phyloP scores from a whole-genome alignment of 2,888 invertebrate species.

The Gryllus longicercus region DNA sequence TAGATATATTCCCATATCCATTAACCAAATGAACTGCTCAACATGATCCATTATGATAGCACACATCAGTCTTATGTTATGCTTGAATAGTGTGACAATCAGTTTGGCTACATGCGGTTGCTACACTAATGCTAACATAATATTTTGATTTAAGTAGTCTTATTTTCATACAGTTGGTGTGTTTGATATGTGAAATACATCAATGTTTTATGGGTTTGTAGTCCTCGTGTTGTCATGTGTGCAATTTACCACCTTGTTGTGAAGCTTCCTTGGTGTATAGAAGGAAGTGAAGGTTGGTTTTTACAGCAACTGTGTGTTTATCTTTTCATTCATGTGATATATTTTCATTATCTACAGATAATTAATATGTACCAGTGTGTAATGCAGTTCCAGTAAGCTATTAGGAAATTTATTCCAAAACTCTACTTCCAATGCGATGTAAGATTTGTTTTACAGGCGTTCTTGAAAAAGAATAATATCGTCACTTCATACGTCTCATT shows the following conservation, averaged over 20 bases:
- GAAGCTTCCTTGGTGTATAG: conserved; percentile 5
- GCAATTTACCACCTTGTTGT: conserved; percentile 1
- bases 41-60: conserved; percentile 7
- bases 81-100: conserved; percentile 11
- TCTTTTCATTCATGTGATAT: neutral
- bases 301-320: neutral
- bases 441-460: neutral
- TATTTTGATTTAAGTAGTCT: conserved; percentile 1
- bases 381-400: neutral
- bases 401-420: neutral
- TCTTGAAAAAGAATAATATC: neutral
- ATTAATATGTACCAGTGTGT: neutral
- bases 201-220: conserved; percentile 11
- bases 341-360: neutral
- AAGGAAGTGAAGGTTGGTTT: conserved; percentile 3
- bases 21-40: conserved; percentile 8
- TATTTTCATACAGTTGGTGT: conserved; percentile 17
- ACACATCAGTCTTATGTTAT: neutral
- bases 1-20: conserved; percentile 17
- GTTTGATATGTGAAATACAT: conserved; percentile 1
- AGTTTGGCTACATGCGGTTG: conserved; percentile 6
- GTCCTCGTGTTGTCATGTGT: conserved; percentile 6
- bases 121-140: conserved; percentile 9
- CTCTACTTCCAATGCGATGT: neutral
- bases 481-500: neutral